phyloP scores from a whole-genome alignment of 2,113 vertebrate species.

The Dasyornis broadbenti region DNA sequence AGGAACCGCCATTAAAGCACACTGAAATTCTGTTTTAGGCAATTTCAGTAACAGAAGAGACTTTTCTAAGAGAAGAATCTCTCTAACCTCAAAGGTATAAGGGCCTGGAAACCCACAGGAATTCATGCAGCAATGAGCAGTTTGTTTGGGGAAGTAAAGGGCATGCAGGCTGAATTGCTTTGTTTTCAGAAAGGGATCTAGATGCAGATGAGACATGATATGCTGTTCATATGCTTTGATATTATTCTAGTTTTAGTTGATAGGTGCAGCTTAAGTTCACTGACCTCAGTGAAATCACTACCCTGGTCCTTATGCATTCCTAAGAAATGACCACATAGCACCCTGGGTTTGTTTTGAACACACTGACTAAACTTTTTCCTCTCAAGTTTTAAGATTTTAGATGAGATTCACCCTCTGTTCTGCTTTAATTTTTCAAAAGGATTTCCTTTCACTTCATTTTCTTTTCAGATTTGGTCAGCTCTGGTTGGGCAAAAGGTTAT shows the following conservation, averaged over 20 bases:
- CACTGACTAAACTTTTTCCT: background rate
- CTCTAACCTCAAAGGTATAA: background rate
- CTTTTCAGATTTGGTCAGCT: slow-evolving; percentile 73
- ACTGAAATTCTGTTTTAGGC: background rate
- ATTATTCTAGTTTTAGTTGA: background rate
- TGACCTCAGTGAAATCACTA: background rate
- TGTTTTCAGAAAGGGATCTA: background rate
- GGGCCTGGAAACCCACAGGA: background rate
- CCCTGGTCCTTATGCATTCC: background rate
- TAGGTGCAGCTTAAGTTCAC: background rate
- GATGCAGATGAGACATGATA: background rate
- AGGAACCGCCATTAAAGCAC: background rate
- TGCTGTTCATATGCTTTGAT: background rate
- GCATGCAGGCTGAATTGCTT: background rate
- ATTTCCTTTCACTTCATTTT: background rate
- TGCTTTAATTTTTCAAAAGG: background rate
- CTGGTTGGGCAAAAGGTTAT: slow-evolving; percentile 79
- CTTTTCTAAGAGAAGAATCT: background rate
- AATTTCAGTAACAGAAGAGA: background rate
- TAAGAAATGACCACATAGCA: background rate
- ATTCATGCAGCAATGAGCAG: background rate
- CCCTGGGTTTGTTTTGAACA: background rate
- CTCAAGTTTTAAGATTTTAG: background rate
- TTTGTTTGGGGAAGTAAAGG: background rate
- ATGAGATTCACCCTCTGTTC: background rate